These are phyloP conservation scores for Linnaemya tessellans DNA, from an alignment of 2,888 invertebrate genomes.

Conservation along the genomic window DNA sequence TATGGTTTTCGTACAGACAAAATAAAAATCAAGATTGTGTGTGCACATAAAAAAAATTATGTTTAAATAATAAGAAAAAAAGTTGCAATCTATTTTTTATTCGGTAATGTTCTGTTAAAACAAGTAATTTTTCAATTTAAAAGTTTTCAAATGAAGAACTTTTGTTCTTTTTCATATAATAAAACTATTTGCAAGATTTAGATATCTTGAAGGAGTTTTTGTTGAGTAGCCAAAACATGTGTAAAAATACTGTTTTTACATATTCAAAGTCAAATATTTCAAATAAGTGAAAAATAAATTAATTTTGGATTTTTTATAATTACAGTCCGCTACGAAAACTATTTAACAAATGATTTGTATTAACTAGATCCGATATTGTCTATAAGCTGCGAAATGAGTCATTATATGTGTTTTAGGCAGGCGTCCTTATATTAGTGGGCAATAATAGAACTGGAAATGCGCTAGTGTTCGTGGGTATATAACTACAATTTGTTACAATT, in stretches of 20 bases:
- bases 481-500: too few relatives aligned
- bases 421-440: too few relatives aligned
- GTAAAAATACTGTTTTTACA: not conserved
- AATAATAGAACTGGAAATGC: too few relatives aligned
- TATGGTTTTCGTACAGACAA: not conserved
- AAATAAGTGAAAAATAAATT: too few relatives aligned
- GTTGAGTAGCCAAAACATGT: not conserved
- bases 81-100: constrained; percentile 16
- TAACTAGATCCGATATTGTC: too few relatives aligned
- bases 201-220: not conserved
- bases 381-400: too few relatives aligned
- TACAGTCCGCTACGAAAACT: not conserved
- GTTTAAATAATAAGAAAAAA: constrained; percentile 25
- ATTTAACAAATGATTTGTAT: too few relatives aligned
- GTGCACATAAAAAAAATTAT: not conserved
- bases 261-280: not conserved
- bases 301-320: too few relatives aligned
- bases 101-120: constrained; percentile 51
- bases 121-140: constrained; percentile 65
- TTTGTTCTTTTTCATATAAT: not conserved
- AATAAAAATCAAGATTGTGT: constrained; percentile 11
- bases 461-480: too few relatives aligned
- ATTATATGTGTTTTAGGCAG: too few relatives aligned
- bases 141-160: not conserved
- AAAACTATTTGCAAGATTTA: not conserved